Conservation (phyloP, 2,888 invertebrate species). For the Philopedon plagiatum region DNA sequence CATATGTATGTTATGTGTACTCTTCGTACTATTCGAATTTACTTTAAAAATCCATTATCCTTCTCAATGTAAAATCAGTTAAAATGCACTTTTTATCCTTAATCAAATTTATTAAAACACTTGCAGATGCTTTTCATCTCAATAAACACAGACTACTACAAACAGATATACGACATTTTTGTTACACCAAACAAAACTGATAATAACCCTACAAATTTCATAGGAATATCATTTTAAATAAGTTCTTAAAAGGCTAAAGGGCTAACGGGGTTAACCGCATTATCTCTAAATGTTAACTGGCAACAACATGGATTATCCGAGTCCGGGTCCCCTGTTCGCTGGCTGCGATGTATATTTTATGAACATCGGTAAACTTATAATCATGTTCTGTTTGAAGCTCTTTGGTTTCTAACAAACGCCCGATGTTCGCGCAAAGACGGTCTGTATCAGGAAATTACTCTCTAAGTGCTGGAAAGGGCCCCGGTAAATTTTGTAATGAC, state of each 20-base stretch:
- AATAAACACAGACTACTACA: too few relatives aligned
- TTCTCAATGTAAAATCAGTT: too few relatives aligned
- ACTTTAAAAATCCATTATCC: too few relatives aligned
- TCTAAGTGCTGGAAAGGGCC: constrained; percentile 33
- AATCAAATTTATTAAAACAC: too few relatives aligned
- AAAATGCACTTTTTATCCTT: too few relatives aligned
- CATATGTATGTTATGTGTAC: too few relatives aligned
- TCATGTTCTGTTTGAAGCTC: constrained; percentile 69
- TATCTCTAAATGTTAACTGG: constrained; percentile 61
- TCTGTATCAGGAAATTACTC: constrained; percentile 26
- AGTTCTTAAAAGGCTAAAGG: constrained; percentile 54
- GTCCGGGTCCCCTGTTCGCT: constrained; percentile 58
- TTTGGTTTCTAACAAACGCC: constrained; percentile 61
- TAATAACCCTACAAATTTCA: not conserved
- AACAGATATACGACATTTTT: too few relatives aligned
- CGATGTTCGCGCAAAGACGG: constrained; percentile 40
- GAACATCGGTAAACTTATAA: constrained; percentile 70
- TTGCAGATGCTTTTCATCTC: too few relatives aligned
- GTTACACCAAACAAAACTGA: too few relatives aligned
- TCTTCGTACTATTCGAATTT: too few relatives aligned
- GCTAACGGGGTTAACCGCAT: constrained; percentile 65
- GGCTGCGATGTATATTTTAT: constrained; percentile 67
- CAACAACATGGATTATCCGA: constrained; percentile 62
- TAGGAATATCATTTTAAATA: constrained; percentile 20
- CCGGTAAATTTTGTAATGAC: constrained; percentile 30